Evolutionary conservation across 2,797 vertebrate genomes (phyloP).

Genomic region (Acrocephalus scirpaceus): DNA sequence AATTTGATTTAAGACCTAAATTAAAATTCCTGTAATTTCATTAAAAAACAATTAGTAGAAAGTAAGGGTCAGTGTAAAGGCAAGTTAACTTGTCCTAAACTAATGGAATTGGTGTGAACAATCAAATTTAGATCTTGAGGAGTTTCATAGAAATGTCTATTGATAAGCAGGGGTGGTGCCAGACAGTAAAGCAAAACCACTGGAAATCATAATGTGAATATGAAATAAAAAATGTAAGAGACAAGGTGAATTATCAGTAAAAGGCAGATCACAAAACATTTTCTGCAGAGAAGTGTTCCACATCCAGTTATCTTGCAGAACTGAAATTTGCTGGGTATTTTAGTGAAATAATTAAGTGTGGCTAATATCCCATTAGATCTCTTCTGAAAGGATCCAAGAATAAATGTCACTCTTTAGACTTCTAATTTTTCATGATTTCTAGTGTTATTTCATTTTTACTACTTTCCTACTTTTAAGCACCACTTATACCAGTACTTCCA

Average conservation of each 20-base stretch:
- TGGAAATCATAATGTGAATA: not conserved
- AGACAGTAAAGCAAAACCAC: not conserved
- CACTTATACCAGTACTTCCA: not conserved
- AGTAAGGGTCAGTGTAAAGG: not conserved
- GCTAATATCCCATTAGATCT: not conserved
- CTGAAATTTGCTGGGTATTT: not conserved
- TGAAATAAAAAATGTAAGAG: not conserved
- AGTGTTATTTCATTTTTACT: not conserved
- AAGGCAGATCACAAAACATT: not conserved
- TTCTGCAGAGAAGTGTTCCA: not conserved
- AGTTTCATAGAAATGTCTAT: not conserved
- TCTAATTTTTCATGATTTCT: not conserved
- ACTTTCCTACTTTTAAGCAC: not conserved
- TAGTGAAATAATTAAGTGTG: not conserved
- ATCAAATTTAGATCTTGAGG: not conserved
- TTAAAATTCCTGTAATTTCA: not conserved
- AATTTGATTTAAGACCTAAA: not conserved
- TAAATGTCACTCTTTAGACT: not conserved
- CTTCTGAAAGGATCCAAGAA: not conserved
- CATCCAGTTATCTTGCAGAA: not conserved
- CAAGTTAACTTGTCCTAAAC: not conserved
- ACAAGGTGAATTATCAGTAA: not conserved
- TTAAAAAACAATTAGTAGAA: not conserved
- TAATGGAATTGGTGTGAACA: not conserved
- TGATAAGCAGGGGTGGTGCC: not conserved